Conservation (phyloP, 2,113 vertebrate genomes). For the Phaethon lepturus region DNA sequence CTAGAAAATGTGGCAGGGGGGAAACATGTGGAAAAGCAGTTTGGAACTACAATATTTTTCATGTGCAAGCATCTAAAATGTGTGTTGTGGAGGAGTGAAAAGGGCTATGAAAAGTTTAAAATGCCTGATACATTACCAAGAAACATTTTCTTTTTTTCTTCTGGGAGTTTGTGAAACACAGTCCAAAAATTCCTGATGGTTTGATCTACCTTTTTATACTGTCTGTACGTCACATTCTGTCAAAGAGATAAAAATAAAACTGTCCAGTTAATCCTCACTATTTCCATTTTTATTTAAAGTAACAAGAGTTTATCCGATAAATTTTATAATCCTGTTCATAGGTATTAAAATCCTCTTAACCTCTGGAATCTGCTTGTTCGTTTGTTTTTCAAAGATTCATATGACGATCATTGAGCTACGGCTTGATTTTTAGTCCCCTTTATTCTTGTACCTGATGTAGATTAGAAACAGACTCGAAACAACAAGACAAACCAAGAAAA, state of each 20-base stretch:
- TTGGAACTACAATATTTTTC: background rate
- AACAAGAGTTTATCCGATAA: background rate
- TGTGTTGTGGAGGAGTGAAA: background rate
- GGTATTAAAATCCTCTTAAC: background rate
- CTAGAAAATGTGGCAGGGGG: background rate
- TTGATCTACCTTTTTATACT: slow-evolving; percentile 4
- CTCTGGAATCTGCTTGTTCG: background rate
- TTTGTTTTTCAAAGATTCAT: background rate
- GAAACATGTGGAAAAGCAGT: background rate
- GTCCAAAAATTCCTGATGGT: slow-evolving; percentile 75
- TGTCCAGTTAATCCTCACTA: background rate
- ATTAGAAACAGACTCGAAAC: background rate
- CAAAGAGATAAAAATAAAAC: slow-evolving; percentile 25
- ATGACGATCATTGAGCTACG: background rate
- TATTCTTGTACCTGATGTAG: background rate
- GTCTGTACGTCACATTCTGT: background rate
- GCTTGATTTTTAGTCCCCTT: background rate
- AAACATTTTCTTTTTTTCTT: slow-evolving; percentile 73
- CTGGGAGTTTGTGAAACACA: slow-evolving; percentile 66
- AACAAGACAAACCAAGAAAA: background rate
- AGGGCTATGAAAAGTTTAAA: background rate
- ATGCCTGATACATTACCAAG: slow-evolving; percentile 56
- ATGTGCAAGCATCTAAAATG: background rate
- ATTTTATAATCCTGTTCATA: background rate
- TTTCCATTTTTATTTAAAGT: slow-evolving; percentile 15